Evolutionary conservation across 2,113 vertebrate genomes (phyloP), one percentile per base, ranked within the genome.

Genomic region (Otocyon megalotis): DNA sequence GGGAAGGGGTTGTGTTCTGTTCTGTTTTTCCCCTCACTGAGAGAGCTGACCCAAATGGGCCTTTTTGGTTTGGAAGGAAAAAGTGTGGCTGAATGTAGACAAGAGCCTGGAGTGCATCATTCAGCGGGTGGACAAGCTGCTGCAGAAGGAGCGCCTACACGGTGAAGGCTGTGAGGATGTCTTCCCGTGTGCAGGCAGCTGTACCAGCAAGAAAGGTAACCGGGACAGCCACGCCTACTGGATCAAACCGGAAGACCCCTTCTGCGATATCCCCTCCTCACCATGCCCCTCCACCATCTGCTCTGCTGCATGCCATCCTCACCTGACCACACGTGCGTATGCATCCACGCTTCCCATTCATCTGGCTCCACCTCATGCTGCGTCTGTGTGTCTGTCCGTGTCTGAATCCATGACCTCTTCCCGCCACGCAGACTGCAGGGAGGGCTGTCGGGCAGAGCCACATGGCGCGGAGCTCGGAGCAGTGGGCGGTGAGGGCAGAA

Each of bases 101-200:
- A 99, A 99, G 98, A 99, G 99, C 96, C 99, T 99, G 98, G 99
- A 99, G 98, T 99, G 99, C 97, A 99, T 99, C 97, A 99, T 99
- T 96, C 99, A 99, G 98, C 99, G 99, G 8, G 99, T 99, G 32
- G 99, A 99, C 99, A 99, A 99, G 96, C 99, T 99, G 92, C 99
- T 99, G 5, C 99, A 99, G 99, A 99, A 99, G 97, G 99, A 99
- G 56, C 99, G 99, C 48, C 98, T 99, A 83, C 99, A 99, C 0
- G 99, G 99, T 17, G 97, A 98, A 96, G 97, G 98, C 98, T 99
- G 99, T 63, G 99, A 99, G 88, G 99, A 99, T 8, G 99, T 99
- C 95, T 98, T 99, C 97, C 99, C 98, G 91, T 98, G 98, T 0
- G 98, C 99, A 2, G 83, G 92, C 98, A 98, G 98, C 98, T 99